Evolutionary conservation across 1,140 invertebrate genomes (phyloP).

Genomic region (Eurosta solidaginis): DNA sequence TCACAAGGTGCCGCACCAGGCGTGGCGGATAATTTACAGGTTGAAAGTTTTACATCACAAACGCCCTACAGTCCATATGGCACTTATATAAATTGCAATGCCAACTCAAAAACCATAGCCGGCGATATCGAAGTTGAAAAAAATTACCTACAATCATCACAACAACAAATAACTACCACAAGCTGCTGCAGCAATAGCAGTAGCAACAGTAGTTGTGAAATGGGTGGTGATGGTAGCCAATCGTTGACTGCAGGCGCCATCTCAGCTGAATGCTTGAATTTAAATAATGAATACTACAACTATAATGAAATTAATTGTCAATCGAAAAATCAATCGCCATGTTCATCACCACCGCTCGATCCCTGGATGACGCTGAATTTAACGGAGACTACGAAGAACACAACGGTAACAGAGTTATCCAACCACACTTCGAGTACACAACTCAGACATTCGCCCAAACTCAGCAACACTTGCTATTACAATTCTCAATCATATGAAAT

Average conservation of each 20-base stretch:
- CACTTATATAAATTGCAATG: neutral
- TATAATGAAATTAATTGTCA: slow-evolving; percentile 60
- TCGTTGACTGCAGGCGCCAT: neutral
- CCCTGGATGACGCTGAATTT: slow-evolving; percentile 56
- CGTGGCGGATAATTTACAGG: slow-evolving; percentile 39
- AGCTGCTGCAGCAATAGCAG: neutral
- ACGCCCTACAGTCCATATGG: slow-evolving; percentile 41
- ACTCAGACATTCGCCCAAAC: slow-evolving; percentile 19
- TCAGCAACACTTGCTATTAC: slow-evolving; percentile 17
- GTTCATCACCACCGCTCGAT: slow-evolving; percentile 57
- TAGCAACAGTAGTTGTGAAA: slow-evolving; percentile 10
- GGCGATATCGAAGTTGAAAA: slow-evolving; percentile 28
- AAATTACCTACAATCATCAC: neutral
- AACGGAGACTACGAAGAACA: slow-evolving; percentile 34
- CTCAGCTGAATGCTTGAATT: slow-evolving; percentile 38
- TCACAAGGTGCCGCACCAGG: neutral
- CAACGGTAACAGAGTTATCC: neutral
- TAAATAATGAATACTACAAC: slow-evolving; percentile 59
- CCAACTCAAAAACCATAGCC: slow-evolving; percentile 36
- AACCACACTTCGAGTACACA: neutral
- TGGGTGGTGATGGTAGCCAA: neutral
- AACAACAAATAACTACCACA: slow-evolving; percentile 10
- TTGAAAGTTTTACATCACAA: slow-evolving; percentile 37
- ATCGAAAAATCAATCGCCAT: slow-evolving; percentile 59
- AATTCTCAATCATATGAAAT: neutral